phyloP scores from a whole-genome alignment of 1,140 invertebrate genomes.

The Galendromus occidentalis region DNA sequence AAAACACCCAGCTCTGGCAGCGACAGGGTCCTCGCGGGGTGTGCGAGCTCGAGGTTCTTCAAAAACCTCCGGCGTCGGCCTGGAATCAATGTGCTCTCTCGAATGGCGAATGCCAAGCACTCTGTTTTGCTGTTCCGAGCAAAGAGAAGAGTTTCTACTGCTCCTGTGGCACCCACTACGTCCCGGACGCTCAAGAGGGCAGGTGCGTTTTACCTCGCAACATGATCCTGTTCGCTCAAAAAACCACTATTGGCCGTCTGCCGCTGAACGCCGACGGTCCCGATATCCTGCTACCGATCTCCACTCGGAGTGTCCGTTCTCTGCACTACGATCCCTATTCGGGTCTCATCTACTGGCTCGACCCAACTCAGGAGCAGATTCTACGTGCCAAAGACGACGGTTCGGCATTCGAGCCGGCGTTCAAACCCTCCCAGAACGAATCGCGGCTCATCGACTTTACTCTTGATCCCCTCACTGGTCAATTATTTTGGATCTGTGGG shows the following conservation, averaged over 20 bases:
- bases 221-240: background rate
- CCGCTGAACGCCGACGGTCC: background rate
- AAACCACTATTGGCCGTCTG: background rate
- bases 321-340: background rate
- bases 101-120: background rate
- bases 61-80: slow-evolving; percentile 27
- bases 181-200: slow-evolving; percentile 17
- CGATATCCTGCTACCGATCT: background rate
- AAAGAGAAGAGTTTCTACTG: background rate
- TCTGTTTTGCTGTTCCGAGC: background rate
- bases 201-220: background rate
- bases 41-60: slow-evolving; percentile 15
- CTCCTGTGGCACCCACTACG: slow-evolving; percentile 10
- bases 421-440: background rate
- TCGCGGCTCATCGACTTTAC: background rate
- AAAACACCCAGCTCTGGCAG: background rate
- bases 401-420: background rate
- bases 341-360: slow-evolving; percentile 3
- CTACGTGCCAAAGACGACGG: background rate
- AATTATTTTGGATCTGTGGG: background rate
- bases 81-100: slow-evolving; percentile 35
- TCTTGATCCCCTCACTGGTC: background rate
- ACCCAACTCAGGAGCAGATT: background rate
- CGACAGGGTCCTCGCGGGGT: background rate
- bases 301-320: background rate